These are phyloP conservation scores for Cerceris ruficornis DNA, from an alignment of 2,888 invertebrate genomes.

Conservation along the genomic window DNA sequence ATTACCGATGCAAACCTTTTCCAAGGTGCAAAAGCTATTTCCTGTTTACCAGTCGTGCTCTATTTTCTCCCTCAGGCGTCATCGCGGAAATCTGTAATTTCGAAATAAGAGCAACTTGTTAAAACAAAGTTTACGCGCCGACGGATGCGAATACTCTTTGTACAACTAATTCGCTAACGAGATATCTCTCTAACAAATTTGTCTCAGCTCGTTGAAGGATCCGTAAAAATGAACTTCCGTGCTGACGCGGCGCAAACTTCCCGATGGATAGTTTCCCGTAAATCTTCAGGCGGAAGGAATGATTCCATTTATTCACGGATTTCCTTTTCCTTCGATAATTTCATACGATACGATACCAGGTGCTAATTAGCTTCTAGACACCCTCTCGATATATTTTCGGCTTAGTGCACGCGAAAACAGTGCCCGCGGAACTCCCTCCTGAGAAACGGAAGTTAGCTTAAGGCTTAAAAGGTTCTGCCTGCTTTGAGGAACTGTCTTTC, in stretches of 20 bases:
- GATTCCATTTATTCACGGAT: not conserved
- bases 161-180: slow-evolving; percentile 12
- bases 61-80: too few species aligned
- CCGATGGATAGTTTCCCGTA: slow-evolving; percentile 1
- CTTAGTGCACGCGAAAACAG: too few species aligned
- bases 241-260: slow-evolving; percentile 20
- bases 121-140: not conserved
- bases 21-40: too few species aligned
- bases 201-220: slow-evolving; percentile 33
- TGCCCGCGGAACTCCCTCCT: too few species aligned
- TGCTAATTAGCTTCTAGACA: not conserved
- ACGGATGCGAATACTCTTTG: slow-evolving; percentile 15
- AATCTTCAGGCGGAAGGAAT: slow-evolving; percentile 10
- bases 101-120: too few species aligned
- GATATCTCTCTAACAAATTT: slow-evolving; percentile 34
- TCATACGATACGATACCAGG: not conserved
- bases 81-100: too few species aligned
- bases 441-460: too few species aligned
- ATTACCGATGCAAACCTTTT: too few species aligned
- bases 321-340: slow-evolving; percentile 1
- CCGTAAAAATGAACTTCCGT: slow-evolving; percentile 10
- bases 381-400: not conserved
- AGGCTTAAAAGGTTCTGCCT: too few species aligned
- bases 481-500: too few species aligned
- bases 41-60: too few species aligned